Conservation (phyloP, 1,140 invertebrate genomes). For the Riptortus pedestris region DNA sequence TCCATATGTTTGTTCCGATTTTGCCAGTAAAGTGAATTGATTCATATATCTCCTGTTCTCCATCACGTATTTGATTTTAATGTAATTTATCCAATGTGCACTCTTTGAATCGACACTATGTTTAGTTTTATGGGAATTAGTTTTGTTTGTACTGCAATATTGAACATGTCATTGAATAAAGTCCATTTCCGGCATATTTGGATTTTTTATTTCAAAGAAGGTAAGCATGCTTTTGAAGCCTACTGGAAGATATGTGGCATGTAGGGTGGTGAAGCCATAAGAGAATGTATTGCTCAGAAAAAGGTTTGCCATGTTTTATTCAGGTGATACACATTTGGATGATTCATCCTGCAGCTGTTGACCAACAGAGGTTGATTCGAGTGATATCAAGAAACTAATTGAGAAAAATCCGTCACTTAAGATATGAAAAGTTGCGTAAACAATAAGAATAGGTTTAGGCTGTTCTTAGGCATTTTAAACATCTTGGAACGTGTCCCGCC, state of each 20-base stretch:
- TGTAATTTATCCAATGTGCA: too few relatives aligned
- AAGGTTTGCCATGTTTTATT: not conserved
- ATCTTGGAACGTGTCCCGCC: not conserved
- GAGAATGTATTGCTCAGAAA: not conserved
- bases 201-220: not conserved
- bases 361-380: too few relatives aligned
- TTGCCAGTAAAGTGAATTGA: too few relatives aligned
- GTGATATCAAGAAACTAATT: too few relatives aligned
- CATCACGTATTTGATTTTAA: too few relatives aligned
- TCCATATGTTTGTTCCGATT: too few relatives aligned
- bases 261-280: not conserved
- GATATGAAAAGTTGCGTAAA: not conserved
- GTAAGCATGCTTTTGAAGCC: not conserved
- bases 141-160: too few relatives aligned
- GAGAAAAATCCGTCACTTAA: not conserved
- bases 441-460: too few relatives aligned
- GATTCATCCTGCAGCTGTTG: too few relatives aligned
- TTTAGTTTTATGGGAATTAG: too few relatives aligned
- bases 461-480: not conserved
- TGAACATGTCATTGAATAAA: not conserved
- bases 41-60: too few relatives aligned
- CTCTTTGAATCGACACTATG: too few relatives aligned
- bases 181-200: not conserved
- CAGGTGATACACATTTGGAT: not conserved
- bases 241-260: not conserved